Conservation (phyloP, 37 sponge, comb jelly and placozoan species). For the Aplysina aerophoba region DNA sequence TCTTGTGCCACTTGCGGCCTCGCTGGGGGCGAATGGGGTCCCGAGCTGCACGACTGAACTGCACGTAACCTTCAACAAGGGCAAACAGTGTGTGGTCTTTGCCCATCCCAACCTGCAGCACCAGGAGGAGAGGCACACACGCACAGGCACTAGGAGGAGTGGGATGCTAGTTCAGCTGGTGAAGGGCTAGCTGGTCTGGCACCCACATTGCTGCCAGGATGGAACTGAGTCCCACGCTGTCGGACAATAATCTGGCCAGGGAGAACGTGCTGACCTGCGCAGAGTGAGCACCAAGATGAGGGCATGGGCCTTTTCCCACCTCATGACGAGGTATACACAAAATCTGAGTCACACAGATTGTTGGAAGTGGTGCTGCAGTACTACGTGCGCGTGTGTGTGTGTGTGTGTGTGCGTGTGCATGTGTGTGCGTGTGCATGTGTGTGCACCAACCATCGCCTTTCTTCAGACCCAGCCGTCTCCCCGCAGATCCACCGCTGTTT, state of each 20-base stretch:
- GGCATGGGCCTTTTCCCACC: not conserved
- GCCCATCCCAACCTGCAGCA: constrained; percentile 85
- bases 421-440: too few species aligned
- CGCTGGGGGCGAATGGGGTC: constrained; percentile 24
- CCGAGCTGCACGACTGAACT: constrained; percentile 66
- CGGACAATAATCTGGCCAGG: constrained; percentile 78
- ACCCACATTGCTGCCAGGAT: constrained; percentile 84
- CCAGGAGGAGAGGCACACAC: not conserved
- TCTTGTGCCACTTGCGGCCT: constrained; percentile 48
- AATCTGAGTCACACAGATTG: not conserved
- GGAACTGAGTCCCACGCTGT: constrained; percentile 79
- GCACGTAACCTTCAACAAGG: constrained; percentile 74
- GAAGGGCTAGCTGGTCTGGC: not conserved
- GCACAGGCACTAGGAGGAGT: not conserved
- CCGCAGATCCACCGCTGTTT: constrained; percentile 67
- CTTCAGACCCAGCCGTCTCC: constrained; percentile 81
- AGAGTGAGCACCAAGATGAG: not conserved
- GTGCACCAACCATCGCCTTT: constrained; percentile 77
- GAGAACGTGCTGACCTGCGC: constrained; percentile 70
- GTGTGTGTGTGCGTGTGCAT: too few species aligned
- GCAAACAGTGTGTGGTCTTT: constrained; percentile 87
- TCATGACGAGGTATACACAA: too few species aligned
- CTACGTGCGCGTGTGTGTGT: too few species aligned
- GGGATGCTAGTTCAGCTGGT: not conserved
- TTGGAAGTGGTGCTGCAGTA: not conserved